Conservation (phyloP, 1,140 invertebrate species). For the Phymorhynchus buccinoides region DNA sequence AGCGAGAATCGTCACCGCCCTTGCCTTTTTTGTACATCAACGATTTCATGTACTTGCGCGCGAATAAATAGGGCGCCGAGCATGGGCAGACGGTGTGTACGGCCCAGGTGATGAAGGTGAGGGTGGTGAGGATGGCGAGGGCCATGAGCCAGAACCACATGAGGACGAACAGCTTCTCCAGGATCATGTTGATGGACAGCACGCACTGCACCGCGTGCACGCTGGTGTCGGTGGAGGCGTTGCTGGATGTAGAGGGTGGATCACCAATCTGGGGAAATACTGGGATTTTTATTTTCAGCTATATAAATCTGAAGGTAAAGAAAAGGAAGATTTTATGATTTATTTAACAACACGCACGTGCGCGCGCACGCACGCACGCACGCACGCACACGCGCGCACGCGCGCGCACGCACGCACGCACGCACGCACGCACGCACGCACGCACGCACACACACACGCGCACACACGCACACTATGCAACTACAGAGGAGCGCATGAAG, state of each 20-base stretch:
- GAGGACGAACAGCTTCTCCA: slow-evolving; percentile 75
- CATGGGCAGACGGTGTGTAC: slow-evolving; percentile 49
- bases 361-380: background rate
- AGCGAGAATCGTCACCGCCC: slow-evolving; percentile 47
- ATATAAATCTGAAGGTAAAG: background rate
- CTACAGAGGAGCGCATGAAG: no score
- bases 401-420: background rate
- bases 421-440: background rate
- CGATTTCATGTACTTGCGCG: slow-evolving; percentile 63
- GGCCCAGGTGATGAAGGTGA: slow-evolving; percentile 53
- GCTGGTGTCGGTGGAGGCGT: slow-evolving; percentile 8
- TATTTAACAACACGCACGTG: background rate
- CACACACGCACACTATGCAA: no score
- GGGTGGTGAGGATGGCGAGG: slow-evolving; percentile 65
- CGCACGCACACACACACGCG: background rate
- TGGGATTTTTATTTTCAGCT: background rate
- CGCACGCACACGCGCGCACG: background rate
- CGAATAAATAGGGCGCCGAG: slow-evolving; percentile 45
- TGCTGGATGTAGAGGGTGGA: background rate
- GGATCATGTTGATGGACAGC: slow-evolving; percentile 75
- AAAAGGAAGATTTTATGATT: background rate
- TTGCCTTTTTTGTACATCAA: slow-evolving; percentile 42
- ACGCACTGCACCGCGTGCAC: slow-evolving; percentile 72
- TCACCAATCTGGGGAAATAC: background rate
- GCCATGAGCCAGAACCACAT: slow-evolving; percentile 76